phyloP scores from a whole-genome alignment of 2,888 invertebrate species.

The Agonopterix arenella region DNA sequence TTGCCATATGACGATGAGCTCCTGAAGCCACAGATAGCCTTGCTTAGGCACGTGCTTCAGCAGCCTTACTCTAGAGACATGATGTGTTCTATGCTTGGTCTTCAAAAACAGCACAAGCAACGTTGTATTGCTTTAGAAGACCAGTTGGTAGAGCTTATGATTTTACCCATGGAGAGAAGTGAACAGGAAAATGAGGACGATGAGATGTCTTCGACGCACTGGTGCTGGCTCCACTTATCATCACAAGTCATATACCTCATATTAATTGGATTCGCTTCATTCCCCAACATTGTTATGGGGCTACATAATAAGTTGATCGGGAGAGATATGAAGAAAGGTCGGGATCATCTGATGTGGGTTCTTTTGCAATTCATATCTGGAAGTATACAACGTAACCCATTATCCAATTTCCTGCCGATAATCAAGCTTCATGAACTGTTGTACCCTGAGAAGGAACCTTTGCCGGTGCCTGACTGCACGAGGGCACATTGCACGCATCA shows the following conservation, averaged over 20 bases:
- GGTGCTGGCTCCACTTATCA: slow-evolving; percentile 95
- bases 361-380: slow-evolving; percentile 97
- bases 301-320: slow-evolving; percentile 89
- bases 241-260: slow-evolving; percentile 97
- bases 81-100: slow-evolving; percentile 95
- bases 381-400: slow-evolving; percentile 94
- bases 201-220: slow-evolving; percentile 81
- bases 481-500: slow-evolving; percentile 91
- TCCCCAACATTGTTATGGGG: slow-evolving; percentile 93
- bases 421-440: slow-evolving; percentile 93
- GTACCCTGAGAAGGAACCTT: slow-evolving; percentile 93
- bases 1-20: slow-evolving; percentile 94
- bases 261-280: slow-evolving; percentile 94
- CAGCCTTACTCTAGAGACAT: slow-evolving; percentile 97
- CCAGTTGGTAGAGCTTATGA: slow-evolving; percentile 92
- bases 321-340: slow-evolving; percentile 89
- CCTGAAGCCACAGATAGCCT: slow-evolving; percentile 90
- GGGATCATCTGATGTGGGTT: slow-evolving; percentile 99
- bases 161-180: slow-evolving; percentile 94
- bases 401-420: slow-evolving; percentile 92
- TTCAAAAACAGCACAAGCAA: slow-evolving; percentile 94
- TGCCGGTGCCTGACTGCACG: slow-evolving; percentile 92
- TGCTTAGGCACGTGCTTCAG: slow-evolving; percentile 92
- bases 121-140: slow-evolving; percentile 94
- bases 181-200: slow-evolving; percentile 81